Base-by-base conservation (phyloP, 2,888 invertebrate species). In the Cataglyphis rosenhaueri region DNA sequence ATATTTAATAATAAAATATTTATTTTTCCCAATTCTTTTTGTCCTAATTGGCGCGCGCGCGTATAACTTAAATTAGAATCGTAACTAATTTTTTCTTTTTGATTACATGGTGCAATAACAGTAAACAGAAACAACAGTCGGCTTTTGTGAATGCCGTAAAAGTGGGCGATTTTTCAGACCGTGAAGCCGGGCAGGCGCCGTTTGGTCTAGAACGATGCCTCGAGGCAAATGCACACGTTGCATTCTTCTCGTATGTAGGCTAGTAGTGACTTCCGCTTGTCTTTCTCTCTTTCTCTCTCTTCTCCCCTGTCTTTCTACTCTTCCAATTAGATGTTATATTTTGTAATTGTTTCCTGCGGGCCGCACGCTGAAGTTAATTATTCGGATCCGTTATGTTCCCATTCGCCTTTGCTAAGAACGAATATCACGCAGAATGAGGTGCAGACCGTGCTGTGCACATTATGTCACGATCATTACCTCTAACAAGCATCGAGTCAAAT, bases 341-440 rank as follows among this genome's bases (percentile, higher is more conserved):
- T 91, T 85, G 89, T 92, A 91, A 92, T 92, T 90, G 89, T 91
- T 89, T 86, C 84, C 84, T 82, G 25, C 70, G 70, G 68, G 62
- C 82, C 70, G 73, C 66, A 62, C 59, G 48, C 74, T 82, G 83
- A 84, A 86, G 88, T 89, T 92, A 90, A 91, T 92, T 92, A 91
- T 90, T 88, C 84, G 82, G 74, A 84, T 85, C 92, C 92, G 92
- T 92, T 92, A 92, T 88, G 89, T 88, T 89, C 89, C 74, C 87
- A 84, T 89, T 87, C 82, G 64, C 81, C 71, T 78, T 81, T 74
- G 73, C 75, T 52, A 55, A 4, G 70, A 81, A 78, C 76, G 81
- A 88, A 82, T 66, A 74, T 52, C 70, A 64, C 82, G 73, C 84
- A 65, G 86, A 85, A 88, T 88, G 85, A 85, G 81, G 85, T 84